Conservation (phyloP, 1,140 invertebrate genomes). For the Ceratina australensis region DNA sequence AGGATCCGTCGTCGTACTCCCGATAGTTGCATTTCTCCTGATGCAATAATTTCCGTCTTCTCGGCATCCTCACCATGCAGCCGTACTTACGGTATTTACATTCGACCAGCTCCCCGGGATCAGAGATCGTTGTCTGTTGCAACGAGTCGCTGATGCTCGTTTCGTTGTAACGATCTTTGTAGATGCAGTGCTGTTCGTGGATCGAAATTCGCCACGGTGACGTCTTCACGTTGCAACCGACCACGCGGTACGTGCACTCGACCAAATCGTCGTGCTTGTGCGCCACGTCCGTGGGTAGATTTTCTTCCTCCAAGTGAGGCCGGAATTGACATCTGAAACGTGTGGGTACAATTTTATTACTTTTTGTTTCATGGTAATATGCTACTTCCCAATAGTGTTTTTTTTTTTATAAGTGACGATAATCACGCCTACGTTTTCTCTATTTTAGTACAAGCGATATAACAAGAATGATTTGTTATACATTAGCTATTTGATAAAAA, state of each 20-base stretch:
- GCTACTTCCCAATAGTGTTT: no score
- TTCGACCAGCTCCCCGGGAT: slow-evolving; percentile 61
- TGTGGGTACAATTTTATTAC: background rate
- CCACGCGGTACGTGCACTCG: slow-evolving; percentile 58
- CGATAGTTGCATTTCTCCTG: slow-evolving; percentile 70
- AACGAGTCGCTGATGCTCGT: slow-evolving; percentile 37
- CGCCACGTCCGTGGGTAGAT: slow-evolving; percentile 64
- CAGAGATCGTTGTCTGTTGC: slow-evolving; percentile 29
- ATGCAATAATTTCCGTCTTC: slow-evolving; percentile 60
- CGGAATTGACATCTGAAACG: slow-evolving; percentile 71
- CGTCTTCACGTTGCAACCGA: slow-evolving; percentile 69
- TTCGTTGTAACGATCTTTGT: slow-evolving; percentile 55
- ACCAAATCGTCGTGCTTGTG: slow-evolving; percentile 52
- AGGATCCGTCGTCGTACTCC: slow-evolving; percentile 26
- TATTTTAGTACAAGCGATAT: no score
- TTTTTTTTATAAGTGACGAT: no score
- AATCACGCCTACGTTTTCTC: no score
- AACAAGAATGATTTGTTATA: no score
- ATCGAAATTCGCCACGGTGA: slow-evolving; percentile 61
- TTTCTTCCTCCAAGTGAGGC: slow-evolving; percentile 67
- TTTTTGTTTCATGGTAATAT: no score
- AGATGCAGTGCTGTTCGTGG: slow-evolving; percentile 70
- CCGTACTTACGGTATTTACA: slow-evolving; percentile 65
- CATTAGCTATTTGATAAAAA: no score
- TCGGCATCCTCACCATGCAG: slow-evolving; percentile 68